Percentiles rank a stretch among this genome's conserved stretches.
phyloP scores from a whole-genome alignment of 2,797 vertebrate species.

The Periparus ater region DNA sequence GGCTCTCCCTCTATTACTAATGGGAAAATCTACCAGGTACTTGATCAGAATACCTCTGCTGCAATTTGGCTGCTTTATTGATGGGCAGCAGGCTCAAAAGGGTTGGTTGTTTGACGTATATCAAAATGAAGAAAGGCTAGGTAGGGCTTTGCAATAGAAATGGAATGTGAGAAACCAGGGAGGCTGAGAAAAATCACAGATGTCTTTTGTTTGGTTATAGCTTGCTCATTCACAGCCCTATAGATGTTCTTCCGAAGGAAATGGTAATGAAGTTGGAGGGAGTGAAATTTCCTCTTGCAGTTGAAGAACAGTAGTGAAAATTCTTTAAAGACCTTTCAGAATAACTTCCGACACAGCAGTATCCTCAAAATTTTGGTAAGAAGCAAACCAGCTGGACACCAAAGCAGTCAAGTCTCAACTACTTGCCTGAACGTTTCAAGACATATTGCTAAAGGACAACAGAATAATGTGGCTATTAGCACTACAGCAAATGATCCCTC shows the following conservation, averaged over 20 bases:
- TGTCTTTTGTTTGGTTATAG: constrained; percentile 27
- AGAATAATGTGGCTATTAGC: not conserved
- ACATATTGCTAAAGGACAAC: not conserved
- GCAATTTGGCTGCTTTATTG: not conserved
- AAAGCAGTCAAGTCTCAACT: not conserved
- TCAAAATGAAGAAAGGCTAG: constrained; percentile 63
- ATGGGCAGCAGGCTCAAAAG: constrained; percentile 8
- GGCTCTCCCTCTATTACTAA: not conserved
- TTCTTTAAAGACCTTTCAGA: constrained; percentile 37
- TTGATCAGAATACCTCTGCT: not conserved
- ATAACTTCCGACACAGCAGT: not conserved
- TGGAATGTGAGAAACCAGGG: not conserved
- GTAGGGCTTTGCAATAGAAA: constrained; percentile 49
- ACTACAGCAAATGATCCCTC: not conserved
- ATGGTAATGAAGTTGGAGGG: constrained; percentile 37
- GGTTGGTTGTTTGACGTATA: not conserved
- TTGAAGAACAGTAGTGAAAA: constrained; percentile 49
- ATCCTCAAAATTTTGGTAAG: not conserved
- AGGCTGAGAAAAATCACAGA: not conserved
- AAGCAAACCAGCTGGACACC: constrained; percentile 8
- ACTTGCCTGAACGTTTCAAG: not conserved
- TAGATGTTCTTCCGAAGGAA: constrained; percentile 45
- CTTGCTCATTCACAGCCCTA: constrained; percentile 58
- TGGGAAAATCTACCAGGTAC: not conserved
- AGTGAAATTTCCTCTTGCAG: constrained; percentile 38